These are phyloP conservation scores for Battus philenor DNA, from an alignment of 1,140 invertebrate species.

Conservation along the genomic window DNA sequence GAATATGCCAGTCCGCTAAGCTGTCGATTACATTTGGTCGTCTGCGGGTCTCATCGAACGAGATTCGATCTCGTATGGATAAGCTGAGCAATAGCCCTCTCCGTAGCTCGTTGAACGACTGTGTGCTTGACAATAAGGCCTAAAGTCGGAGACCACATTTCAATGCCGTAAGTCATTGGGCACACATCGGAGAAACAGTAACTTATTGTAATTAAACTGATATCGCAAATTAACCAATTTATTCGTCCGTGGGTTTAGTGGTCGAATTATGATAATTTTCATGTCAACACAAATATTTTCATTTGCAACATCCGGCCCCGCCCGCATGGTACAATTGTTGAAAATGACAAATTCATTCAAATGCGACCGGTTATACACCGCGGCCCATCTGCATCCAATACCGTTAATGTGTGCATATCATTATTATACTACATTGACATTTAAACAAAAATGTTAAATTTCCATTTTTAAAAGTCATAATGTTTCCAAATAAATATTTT, in stretches of 20 bases:
- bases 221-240: neutral
- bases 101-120: no score
- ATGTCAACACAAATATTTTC: conserved; percentile 13
- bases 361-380: conserved; percentile 10
- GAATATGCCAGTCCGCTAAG: no score
- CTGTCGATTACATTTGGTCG: no score
- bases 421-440: no score
- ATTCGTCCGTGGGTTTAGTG: neutral
- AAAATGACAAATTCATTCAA: conserved; percentile 13
- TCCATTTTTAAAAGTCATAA: no score
- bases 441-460: no score
- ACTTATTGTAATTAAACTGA: neutral
- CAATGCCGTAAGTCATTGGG: neutral
- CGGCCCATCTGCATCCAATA: neutral
- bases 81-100: no score
- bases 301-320: conserved; percentile 2
- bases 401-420: neutral
- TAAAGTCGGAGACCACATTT: no score
- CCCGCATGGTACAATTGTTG: conserved; percentile 2
- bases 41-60: no score
- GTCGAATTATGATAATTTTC: neutral
- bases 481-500: no score
- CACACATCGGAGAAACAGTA: neutral
- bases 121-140: no score
- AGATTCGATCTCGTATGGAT: no score